A percentile compares a stretch with the other conserved stretches of the same genome.
These are phyloP conservation scores for Tinea trinotella DNA, from an alignment of 2,888 invertebrate genomes.

Conservation along the genomic window DNA sequence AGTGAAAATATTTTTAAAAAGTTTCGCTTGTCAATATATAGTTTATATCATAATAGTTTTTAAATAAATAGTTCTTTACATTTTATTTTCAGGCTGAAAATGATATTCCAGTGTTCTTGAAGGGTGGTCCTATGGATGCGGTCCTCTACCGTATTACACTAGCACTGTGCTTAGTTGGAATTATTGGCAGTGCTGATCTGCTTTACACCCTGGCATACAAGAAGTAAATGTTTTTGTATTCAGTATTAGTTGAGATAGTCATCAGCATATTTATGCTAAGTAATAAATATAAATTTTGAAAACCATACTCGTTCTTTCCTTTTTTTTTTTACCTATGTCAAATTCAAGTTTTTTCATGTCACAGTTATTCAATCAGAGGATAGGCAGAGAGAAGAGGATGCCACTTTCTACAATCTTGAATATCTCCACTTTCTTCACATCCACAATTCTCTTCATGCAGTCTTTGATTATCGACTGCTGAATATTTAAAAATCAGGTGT, in stretches of 20 bases:
- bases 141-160: slow-evolving; percentile 59
- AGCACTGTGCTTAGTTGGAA: slow-evolving; percentile 47
- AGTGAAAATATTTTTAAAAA: too few relatives aligned
- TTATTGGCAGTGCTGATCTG: slow-evolving; percentile 50
- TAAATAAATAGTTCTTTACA: background rate
- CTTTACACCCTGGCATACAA: slow-evolving; percentile 31
- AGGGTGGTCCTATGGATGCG: slow-evolving; percentile 69
- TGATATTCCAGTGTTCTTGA: slow-evolving; percentile 72
- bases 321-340: too few relatives aligned
- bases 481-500: too few relatives aligned
- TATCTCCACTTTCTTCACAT: too few relatives aligned
- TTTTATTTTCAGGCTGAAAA: slow-evolving; percentile 60
- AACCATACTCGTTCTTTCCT: too few relatives aligned
- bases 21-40: background rate
- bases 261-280: background rate
- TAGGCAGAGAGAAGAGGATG: too few relatives aligned
- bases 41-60: background rate
- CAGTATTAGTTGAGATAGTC: slow-evolving; percentile 39
- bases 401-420: too few relatives aligned
- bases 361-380: too few relatives aligned
- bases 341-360: too few relatives aligned
- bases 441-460: too few relatives aligned
- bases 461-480: too few relatives aligned
- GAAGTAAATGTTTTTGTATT: slow-evolving; percentile 27
- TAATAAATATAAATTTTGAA: slow-evolving; percentile 4